Evolutionary conservation across 2,113 vertebrate species (phyloP).

Genomic region (Rhodinocichla rosea): DNA sequence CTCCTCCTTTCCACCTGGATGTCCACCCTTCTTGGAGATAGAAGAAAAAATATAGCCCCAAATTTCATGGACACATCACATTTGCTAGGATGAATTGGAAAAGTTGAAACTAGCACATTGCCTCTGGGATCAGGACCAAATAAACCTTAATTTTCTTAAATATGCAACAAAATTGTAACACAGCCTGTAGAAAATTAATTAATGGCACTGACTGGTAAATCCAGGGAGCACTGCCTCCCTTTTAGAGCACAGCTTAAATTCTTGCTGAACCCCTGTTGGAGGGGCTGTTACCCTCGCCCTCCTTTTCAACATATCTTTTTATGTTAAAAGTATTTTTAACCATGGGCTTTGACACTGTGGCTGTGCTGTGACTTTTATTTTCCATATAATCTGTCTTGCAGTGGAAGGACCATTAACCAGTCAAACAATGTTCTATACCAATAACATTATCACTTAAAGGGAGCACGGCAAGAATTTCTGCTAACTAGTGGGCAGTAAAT

Average conservation of each 20-base stretch:
- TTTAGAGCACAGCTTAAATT: not conserved
- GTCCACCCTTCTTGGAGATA: not conserved
- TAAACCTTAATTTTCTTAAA: not conserved
- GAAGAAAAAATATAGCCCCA: not conserved
- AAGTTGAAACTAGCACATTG: not conserved
- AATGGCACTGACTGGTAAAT: not conserved
- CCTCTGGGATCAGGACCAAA: constrained; percentile 22
- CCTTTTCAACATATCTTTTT: constrained; percentile 32
- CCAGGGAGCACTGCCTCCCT: not conserved
- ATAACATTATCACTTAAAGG: constrained; percentile 55
- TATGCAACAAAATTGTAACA: not conserved
- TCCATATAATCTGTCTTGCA: constrained; percentile 64
- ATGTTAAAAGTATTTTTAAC: constrained; percentile 30
- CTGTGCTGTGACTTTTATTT: constrained; percentile 53
- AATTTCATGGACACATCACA: not conserved
- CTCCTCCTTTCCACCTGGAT: not conserved
- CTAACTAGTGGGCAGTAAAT: constrained; percentile 69
- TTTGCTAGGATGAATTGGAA: not conserved
- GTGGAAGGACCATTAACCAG: constrained; percentile 62
- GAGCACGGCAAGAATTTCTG: constrained; percentile 38
- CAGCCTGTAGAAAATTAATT: not conserved
- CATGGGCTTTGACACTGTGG: constrained; percentile 34
- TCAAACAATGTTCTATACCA: constrained; percentile 67
- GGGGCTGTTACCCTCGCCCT: not conserved
- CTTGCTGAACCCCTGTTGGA: not conserved